phyloP scores from a whole-genome alignment of 2,113 vertebrate genomes.

The Hyla sarda region DNA sequence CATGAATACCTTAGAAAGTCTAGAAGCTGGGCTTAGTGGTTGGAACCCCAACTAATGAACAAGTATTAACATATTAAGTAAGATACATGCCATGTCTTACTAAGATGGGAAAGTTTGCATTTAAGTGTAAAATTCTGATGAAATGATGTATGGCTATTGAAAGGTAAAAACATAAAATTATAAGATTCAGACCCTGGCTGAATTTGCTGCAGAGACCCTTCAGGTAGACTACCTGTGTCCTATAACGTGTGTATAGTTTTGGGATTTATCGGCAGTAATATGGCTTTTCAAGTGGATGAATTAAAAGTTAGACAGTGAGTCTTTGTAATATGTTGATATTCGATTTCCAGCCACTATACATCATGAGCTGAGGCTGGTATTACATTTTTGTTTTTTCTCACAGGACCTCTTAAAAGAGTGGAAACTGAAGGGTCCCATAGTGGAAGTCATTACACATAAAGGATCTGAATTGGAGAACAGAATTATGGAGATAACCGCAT shows the following conservation, averaged over 20 bases:
- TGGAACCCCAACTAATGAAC: too few species aligned
- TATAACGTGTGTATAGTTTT: not conserved
- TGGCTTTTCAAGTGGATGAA: not conserved
- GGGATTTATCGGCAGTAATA: not conserved
- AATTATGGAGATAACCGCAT: slow-evolving; percentile 89
- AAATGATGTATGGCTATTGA: too few species aligned
- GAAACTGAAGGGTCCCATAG: slow-evolving; percentile 77
- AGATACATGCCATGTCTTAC: too few species aligned
- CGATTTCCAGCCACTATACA: not conserved
- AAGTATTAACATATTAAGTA: too few species aligned
- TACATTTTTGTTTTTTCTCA: slow-evolving; percentile 9
- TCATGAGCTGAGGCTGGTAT: not conserved
- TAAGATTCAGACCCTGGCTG: not conserved
- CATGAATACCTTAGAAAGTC: too few species aligned
- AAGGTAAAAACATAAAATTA: not conserved
- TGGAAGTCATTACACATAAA: slow-evolving; percentile 84
- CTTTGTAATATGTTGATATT: not conserved
- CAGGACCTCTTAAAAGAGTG: slow-evolving; percentile 88
- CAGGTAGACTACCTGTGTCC: not conserved
- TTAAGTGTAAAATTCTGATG: too few species aligned
- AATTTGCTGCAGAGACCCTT: not conserved
- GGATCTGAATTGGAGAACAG: slow-evolving; percentile 89
- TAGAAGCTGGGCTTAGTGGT: too few species aligned
- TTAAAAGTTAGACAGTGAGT: not conserved
- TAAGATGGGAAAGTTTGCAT: too few species aligned